Evolutionary conservation across 1,140 invertebrate species (phyloP), one percentile per base, ranked within the genome.

Genomic region (Galendromus occidentalis): DNA sequence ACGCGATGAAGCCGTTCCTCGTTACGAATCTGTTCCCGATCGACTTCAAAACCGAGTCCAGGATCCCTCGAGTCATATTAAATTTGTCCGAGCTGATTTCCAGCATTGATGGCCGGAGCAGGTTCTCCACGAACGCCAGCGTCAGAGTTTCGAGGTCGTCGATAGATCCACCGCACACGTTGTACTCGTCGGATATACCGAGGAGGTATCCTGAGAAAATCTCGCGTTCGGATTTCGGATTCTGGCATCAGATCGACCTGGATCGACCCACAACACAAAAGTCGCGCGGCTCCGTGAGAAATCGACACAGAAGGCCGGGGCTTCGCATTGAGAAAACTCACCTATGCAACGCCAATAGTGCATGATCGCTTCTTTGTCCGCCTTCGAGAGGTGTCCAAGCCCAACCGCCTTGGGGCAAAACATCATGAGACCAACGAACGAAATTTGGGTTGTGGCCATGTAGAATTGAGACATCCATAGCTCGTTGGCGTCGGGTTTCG

Each of bases 261-360:
- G 4, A 39, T 39, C 33, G 33, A 39, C 33, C 9, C 33, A 6
- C 4, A 39, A 6, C 33, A 39, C 33, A 39, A 39, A 39, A 39
- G 33, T 39, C 33, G 33, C 33, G n/a, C n/a, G n/a, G n/a, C n/a
- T n/a, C n/a, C n/a, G n/a, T n/a, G n/a, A n/a, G n/a, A n/a, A n/a
- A n/a, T n/a, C n/a, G n/a, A n/a, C n/a, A n/a, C n/a, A n/a, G n/a
- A n/a, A n/a, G n/a, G n/a, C n/a, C n/a, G n/a, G n/a, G n/a, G n/a
- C n/a, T n/a, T 39, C 9, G 9, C 33, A 39, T 39, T 39, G 4
- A 9, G 33, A 39, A 6, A 9, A 39, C 33, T 39, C 12, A 67
- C 87, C 87, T 30, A 91, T 82, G 0, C 86, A 83, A 47, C 82
- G 79, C 88, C 88, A 92, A 68, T 90, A 82, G 72, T 92, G 87